Evolutionary conservation across 2,888 invertebrate genomes (phyloP).

Genomic region (Dendrolimus houi): DNA sequence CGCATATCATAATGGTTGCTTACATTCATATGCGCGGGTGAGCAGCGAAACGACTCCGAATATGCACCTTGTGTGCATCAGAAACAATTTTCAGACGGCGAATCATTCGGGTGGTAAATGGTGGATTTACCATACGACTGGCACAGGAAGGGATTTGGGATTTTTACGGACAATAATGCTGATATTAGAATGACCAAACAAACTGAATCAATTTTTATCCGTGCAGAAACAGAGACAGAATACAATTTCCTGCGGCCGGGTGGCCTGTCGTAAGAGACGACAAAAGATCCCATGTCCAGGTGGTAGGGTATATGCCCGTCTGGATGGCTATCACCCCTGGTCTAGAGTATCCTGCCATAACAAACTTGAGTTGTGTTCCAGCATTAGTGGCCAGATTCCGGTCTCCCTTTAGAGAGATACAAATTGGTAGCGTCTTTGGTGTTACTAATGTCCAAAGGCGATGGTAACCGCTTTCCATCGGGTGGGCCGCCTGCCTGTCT

Average conservation of each 20-base stretch:
- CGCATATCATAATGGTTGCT: background rate
- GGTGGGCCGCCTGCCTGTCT: too few species aligned
- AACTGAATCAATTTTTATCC: too few species aligned
- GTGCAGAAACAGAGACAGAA: too few species aligned
- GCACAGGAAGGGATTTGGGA: background rate
- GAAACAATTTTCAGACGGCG: constrained; percentile 3
- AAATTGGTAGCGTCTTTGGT: too few species aligned
- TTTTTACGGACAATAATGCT: background rate
- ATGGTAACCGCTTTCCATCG: background rate
- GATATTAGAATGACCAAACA: too few species aligned
- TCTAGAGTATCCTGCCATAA: background rate
- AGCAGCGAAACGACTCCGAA: background rate
- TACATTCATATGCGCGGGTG: background rate
- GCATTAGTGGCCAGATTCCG: background rate
- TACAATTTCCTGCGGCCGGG: too few species aligned
- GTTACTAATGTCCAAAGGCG: background rate
- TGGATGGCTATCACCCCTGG: too few species aligned
- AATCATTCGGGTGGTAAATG: constrained; percentile 6
- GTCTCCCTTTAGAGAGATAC: background rate
- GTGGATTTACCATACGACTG: constrained; percentile 2
- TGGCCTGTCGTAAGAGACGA: too few species aligned
- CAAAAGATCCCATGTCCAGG: too few species aligned
- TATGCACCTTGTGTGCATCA: background rate
- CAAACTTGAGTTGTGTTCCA: background rate
- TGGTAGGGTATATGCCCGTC: too few species aligned